A percentile compares a stretch with the other conserved stretches of the same genome.
phyloP scores from a whole-genome alignment of 2,797 vertebrate genomes.

The Mormyrus proboscirostris region DNA sequence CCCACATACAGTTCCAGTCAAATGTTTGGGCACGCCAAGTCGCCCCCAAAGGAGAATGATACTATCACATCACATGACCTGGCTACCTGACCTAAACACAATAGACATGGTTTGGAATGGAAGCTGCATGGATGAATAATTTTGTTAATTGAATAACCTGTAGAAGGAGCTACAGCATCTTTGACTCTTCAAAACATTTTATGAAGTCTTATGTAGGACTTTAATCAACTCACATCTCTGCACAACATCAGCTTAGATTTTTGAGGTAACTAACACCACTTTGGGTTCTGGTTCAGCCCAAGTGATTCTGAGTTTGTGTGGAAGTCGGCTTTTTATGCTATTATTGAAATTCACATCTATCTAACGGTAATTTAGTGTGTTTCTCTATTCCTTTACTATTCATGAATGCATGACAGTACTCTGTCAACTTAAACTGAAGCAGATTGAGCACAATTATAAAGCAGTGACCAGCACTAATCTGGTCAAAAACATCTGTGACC shows the following conservation, averaged over 20 bases:
- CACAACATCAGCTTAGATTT: neutral
- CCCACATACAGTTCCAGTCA: too few relatives aligned
- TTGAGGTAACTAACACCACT: neutral
- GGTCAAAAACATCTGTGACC: neutral
- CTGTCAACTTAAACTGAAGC: neutral
- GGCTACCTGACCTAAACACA: too few relatives aligned
- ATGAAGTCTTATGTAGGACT: neutral
- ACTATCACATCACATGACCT: too few relatives aligned
- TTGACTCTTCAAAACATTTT: neutral
- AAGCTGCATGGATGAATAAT: conserved; percentile 10
- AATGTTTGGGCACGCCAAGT: too few relatives aligned
- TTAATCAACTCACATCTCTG: neutral
- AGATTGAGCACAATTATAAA: neutral
- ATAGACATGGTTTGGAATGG: neutral
- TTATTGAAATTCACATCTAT: too few relatives aligned
- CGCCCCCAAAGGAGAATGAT: too few relatives aligned
- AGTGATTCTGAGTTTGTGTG: neutral
- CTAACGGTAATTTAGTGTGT: neutral
- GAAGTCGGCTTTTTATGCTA: too few relatives aligned
- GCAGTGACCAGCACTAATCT: neutral
- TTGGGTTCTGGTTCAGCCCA: neutral
- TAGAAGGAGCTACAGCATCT: neutral
- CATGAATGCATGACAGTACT: neutral
- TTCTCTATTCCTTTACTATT: neutral
- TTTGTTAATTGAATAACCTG: conserved; percentile 28